Percentiles rank a stretch among this genome's conserved stretches.
These are phyloP conservation scores for Chrysodeixis includens DNA, from an alignment of 2,888 invertebrate species.

Conservation along the genomic window DNA sequence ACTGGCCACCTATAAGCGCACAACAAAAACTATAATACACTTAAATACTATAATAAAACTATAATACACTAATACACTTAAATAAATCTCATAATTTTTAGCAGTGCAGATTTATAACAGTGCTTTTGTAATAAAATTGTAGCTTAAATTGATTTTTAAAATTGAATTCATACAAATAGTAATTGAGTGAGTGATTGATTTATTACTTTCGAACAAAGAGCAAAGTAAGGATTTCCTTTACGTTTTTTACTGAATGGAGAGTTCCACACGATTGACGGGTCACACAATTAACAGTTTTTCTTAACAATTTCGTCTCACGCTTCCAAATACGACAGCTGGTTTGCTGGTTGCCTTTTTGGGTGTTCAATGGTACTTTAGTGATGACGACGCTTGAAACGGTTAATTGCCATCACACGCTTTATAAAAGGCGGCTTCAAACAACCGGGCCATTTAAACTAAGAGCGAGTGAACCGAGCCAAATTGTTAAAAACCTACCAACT, in stretches of 20 bases:
- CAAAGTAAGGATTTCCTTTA: background rate
- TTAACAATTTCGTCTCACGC: constrained; percentile 28
- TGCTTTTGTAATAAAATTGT: no score
- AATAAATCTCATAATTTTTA: no score
- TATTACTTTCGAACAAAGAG: background rate
- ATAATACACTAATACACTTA: no score
- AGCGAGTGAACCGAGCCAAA: constrained; percentile 24
- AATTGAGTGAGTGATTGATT: background rate
- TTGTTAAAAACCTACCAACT: constrained; percentile 35
- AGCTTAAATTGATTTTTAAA: background rate
- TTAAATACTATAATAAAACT: no score
- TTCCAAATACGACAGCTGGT: constrained; percentile 20
- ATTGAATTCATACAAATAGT: background rate
- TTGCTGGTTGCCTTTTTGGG: constrained; percentile 25
- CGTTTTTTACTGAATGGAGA: background rate
- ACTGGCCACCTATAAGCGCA: constrained; percentile 18
- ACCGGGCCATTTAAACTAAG: constrained; percentile 47
- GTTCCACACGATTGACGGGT: constrained; percentile 3
- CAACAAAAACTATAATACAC: no score
- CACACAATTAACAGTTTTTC: constrained; percentile 23
- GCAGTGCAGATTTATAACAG: no score
- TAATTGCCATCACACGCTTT: constrained; percentile 55
- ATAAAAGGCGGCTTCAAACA: constrained; percentile 52
- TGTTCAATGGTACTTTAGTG: constrained; percentile 39
- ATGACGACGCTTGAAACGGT: constrained; percentile 36